Evolutionary conservation across 1,140 invertebrate genomes (phyloP).

Genomic region (Heterodera schachtii): DNA sequence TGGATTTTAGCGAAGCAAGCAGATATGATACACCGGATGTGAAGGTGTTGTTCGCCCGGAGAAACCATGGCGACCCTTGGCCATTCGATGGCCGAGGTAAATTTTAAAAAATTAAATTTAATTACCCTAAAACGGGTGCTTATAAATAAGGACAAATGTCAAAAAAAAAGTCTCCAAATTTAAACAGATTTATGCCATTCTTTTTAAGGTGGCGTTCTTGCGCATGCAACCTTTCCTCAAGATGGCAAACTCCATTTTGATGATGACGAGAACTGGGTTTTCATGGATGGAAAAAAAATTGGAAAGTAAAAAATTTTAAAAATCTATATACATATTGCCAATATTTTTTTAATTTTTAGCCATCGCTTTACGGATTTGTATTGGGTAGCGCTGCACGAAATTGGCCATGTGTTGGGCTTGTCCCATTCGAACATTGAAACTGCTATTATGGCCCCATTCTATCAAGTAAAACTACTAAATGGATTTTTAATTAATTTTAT

Average conservation of each 20-base stretch:
- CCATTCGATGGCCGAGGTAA: constrained; percentile 63
- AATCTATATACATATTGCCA: neutral
- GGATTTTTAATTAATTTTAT: neutral
- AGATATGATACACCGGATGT: constrained; percentile 54
- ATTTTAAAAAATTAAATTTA: too few relatives aligned
- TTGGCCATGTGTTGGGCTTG: constrained; percentile 28
- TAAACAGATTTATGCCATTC: too few relatives aligned
- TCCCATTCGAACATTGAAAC: constrained; percentile 28
- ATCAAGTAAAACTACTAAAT: neutral
- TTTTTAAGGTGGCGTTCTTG: constrained; percentile 57
- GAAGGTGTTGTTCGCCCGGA: constrained; percentile 58
- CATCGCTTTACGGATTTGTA: constrained; percentile 21
- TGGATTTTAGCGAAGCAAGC: constrained; percentile 51
- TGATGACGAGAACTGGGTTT: constrained; percentile 64
- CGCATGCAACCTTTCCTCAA: constrained; percentile 63
- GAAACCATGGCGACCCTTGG: constrained; percentile 60
- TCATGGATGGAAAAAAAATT: constrained; percentile 54
- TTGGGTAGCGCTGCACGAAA: constrained; percentile 29
- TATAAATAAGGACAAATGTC: too few relatives aligned
- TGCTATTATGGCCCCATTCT: constrained; percentile 30
- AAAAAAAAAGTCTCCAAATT: too few relatives aligned
- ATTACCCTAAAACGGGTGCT: too few relatives aligned
- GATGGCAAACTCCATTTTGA: constrained; percentile 63
- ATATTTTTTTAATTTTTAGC: constrained; percentile 6
- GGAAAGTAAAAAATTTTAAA: constrained; percentile 29